Conservation (phyloP, 2,113 vertebrate genomes). For the Macquaria australasica region DNA sequence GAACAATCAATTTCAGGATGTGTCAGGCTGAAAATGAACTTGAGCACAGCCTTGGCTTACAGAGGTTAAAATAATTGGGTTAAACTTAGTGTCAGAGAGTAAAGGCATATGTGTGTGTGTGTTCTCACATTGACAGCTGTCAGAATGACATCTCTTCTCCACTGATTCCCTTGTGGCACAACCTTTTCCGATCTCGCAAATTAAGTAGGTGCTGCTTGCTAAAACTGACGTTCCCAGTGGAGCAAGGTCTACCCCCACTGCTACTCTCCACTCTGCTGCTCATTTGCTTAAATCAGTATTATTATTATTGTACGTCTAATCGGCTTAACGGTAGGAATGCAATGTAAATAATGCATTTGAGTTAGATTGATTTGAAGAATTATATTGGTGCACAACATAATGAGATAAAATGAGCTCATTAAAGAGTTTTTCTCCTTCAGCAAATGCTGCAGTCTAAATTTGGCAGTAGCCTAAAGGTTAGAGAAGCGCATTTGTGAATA, state of each 20-base stretch:
- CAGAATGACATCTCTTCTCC: slow-evolving; percentile 30
- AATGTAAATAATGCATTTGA: slow-evolving; percentile 48
- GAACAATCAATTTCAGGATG: slow-evolving; percentile 44
- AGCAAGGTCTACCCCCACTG: neutral
- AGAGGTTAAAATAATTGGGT: slow-evolving; percentile 61
- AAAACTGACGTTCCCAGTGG: slow-evolving; percentile 28
- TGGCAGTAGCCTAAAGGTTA: slow-evolving; percentile 30
- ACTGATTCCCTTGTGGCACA: slow-evolving; percentile 22
- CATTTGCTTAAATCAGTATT: slow-evolving; percentile 36
- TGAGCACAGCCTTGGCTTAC: slow-evolving; percentile 8
- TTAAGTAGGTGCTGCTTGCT: slow-evolving; percentile 21
- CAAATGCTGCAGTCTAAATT: slow-evolving; percentile 28
- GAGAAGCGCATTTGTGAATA: slow-evolving; percentile 22
- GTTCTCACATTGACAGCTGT: slow-evolving; percentile 48
- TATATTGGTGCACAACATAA: slow-evolving; percentile 4
- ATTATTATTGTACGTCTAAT: slow-evolving; percentile 28
- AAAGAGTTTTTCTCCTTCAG: slow-evolving; percentile 19
- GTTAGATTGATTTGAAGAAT: slow-evolving; percentile 25
- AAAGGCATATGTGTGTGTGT: slow-evolving; percentile 2
- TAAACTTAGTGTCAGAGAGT: slow-evolving; percentile 30
- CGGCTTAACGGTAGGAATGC: slow-evolving; percentile 26
- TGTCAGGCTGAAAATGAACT: slow-evolving; percentile 56
- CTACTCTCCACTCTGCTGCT: slow-evolving; percentile 18
- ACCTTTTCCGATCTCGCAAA: slow-evolving; percentile 41
- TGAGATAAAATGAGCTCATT: slow-evolving; percentile 20